Base-by-base conservation (phyloP, 2,888 invertebrate genomes). In the Lasioglossum pauxillum region DNA sequence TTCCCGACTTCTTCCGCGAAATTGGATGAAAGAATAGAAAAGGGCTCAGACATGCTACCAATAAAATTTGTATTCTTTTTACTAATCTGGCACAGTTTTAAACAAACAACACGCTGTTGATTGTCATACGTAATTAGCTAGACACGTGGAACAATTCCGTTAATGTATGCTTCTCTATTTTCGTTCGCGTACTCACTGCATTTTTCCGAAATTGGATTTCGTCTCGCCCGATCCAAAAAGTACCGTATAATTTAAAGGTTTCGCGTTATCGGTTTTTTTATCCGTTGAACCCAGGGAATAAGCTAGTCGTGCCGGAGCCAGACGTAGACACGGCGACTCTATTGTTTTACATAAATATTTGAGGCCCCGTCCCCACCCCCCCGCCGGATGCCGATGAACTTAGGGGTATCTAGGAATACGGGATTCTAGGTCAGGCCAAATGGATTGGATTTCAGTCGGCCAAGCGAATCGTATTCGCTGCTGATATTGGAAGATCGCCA, bases 401-500 rank as follows among this genome's bases (percentile, higher is more conserved):
- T 88, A 46, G 64, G 57, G 49, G 60, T 53, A n/a, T 60, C 41
- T 57, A 53, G n/a, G 78, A 86, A 76, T 82, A 79, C 77, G 74
- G 82, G 74, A 92, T 92, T 91, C 93, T 90, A 83, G 92, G 92
- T 92, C 92, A 93, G 76, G 78, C 89, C 84, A 90, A 89, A 93
- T 91, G 91, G 90, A 91, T 91, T 92, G 88, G 89, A 89, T 89
- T 89, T 89, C 82, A 57, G 81, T 80, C 81, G 72, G 86, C 81
- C 78, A 75, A 76, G 79, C 83, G 85, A 80, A 86, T 89, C 80
- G 80, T 77, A 69, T 72, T 85, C 79, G 60, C 46, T 53, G 78
- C 83, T 83, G 86, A 86, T 86, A 91, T 91, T 91, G 91, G 92
- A 91, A 87, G 89, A 82, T 80, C 83, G 91, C 91, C 91, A 91